Conservation (phyloP, 2,888 invertebrate genomes). For the Sceliomorpha sp. region DNA sequence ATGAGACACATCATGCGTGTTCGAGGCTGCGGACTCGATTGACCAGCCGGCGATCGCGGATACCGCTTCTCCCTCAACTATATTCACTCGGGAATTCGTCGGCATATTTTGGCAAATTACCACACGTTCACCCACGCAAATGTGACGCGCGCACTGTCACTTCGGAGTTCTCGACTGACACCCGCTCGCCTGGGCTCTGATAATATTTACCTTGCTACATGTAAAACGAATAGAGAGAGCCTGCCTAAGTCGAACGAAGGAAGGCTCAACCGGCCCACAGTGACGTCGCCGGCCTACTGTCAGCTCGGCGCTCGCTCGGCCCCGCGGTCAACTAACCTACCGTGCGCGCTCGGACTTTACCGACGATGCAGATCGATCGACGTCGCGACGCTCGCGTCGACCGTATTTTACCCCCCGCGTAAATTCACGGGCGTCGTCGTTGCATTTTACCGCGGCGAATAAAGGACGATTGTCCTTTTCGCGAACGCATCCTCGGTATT, state of each 20-base stretch:
- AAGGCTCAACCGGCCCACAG: constrained; percentile 81
- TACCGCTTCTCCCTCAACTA: constrained; percentile 5
- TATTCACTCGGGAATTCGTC: constrained; percentile 4
- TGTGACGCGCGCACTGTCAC: constrained; percentile 56
- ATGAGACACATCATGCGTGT: too few relatives aligned
- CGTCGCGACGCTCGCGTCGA: constrained; percentile 20
- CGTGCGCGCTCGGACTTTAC: constrained; percentile 64
- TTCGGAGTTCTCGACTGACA: constrained; percentile 8
- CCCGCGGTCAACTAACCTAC: constrained; percentile 81
- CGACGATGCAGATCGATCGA: constrained; percentile 64
- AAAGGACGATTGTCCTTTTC: constrained; percentile 2
- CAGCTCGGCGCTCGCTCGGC: constrained; percentile 80
- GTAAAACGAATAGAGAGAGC: constrained; percentile 79
- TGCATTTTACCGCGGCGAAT: constrained; percentile 2
- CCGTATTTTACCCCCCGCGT: constrained; percentile 3
- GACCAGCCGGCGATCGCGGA: constrained; percentile 3
- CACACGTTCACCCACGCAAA: constrained; percentile 11
- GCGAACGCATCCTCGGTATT: neutral
- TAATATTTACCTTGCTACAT: constrained; percentile 80
- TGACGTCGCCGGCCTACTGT: constrained; percentile 83
- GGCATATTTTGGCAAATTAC: neutral
- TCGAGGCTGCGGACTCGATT: neutral
- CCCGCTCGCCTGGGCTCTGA: constrained; percentile 8
- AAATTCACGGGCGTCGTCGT: constrained; percentile 55
- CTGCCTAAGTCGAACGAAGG: constrained; percentile 78